phyloP scores from a whole-genome alignment of 2,113 vertebrate species.

The Cephalopholis sonnerati region DNA sequence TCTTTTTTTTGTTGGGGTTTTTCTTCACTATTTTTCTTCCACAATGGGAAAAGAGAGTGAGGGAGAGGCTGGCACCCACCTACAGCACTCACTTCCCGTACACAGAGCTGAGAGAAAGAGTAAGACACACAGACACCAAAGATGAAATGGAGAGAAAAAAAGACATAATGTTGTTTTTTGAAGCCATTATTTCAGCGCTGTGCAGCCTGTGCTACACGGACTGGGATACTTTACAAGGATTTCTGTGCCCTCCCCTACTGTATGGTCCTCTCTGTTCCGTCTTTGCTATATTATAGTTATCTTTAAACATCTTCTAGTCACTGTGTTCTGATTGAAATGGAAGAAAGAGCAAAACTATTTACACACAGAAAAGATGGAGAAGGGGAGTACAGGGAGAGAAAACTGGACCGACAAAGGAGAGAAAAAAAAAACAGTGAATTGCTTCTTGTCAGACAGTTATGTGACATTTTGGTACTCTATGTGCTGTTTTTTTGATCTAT shows the following conservation, averaged over 20 bases:
- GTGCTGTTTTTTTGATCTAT: conserved; percentile 28
- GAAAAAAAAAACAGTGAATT: background rate
- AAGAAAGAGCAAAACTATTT: conserved; percentile 6
- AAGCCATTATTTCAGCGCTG: conserved; percentile 33
- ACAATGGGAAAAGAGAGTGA: background rate
- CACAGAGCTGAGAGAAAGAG: conserved; percentile 1
- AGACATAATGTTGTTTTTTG: conserved; percentile 2
- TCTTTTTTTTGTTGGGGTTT: background rate
- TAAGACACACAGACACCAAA: conserved; percentile 6
- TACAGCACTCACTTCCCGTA: background rate
- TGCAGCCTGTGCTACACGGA: background rate
- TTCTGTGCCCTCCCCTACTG: background rate
- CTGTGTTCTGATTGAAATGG: conserved; percentile 12
- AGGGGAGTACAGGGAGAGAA: background rate
- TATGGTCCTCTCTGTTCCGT: conserved; percentile 11
- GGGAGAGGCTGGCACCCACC: conserved; percentile 4
- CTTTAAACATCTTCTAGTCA: conserved; percentile 27
- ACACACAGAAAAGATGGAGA: background rate
- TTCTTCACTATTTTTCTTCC: conserved; percentile 10
- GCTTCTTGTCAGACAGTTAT: background rate
- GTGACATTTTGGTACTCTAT: conserved; percentile 2
- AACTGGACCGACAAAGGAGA: background rate
- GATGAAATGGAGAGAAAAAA: background rate
- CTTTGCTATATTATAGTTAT: conserved; percentile 14
- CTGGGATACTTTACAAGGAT: conserved; percentile 5